Base-by-base conservation (phyloP, 2,113 vertebrate genomes). In the Bambusicola thoracicus region DNA sequence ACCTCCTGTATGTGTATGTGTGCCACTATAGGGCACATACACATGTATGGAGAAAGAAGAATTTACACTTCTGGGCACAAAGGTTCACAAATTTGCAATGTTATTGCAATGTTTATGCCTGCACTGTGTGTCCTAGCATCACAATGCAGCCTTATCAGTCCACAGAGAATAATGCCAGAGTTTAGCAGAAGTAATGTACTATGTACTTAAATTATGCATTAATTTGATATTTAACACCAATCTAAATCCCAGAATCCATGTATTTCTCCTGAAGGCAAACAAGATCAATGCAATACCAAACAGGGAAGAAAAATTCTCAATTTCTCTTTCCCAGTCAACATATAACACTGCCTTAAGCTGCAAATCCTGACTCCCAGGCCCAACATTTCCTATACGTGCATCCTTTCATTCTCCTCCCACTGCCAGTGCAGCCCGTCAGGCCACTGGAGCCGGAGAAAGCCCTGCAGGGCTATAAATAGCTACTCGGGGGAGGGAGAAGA, bases 391-490 rank as follows among this genome's bases (percentile, higher is more conserved):
- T 66, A 49, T 18, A 10, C 16, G 3, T 2, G 1, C 36, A 75
- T 81, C 63, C 73, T 58, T 46, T n/a, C 62, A 14, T 49, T 69
- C 81, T 72, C 48, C 90, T 63, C n/a, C 53, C 44, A 46, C 85
- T 30, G 67, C 36, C 83, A 85, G 63, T 21, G 77, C 61, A 4
- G 92, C 55, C 83, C 93, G 66, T 83, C 63, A 93, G 88, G 74
- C 90, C 67, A 19, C 40, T 29, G 91, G 38, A 95, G 77, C 77
- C 3, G 68, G 87, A 96, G 90, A 91, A 96, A 96, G 92, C 95
- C 95, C 94, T 92, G 93, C 93, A 96, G 83, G 86, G 78, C 86
- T 96, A 97, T 95, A 95, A 97, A 97, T 96, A 97, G 93, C 85
- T 77, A 27, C 86, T 75, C 51, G 63, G n/a, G 62, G 69, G 69